Conservation (phyloP, 2,113 vertebrate species). For the Esox niger region DNA sequence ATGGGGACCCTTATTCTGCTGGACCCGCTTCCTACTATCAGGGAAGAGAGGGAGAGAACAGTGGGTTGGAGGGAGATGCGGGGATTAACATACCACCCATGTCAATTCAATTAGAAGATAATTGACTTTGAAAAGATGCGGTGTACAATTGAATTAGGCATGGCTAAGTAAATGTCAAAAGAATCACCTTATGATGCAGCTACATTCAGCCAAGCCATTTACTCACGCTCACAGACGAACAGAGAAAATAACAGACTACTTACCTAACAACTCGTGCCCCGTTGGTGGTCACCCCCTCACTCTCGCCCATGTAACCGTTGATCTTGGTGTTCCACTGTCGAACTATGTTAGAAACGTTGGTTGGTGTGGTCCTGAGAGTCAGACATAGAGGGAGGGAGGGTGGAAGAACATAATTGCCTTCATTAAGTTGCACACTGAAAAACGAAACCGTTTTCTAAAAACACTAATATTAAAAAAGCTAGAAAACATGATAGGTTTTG, state of each 20-base stretch:
- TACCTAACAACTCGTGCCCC: slow-evolving; percentile 58
- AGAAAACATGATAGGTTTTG: too few relatives aligned
- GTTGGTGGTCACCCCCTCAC: slow-evolving; percentile 57
- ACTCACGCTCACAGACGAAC: not conserved
- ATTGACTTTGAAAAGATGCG: not conserved
- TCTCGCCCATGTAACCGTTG: slow-evolving; percentile 80
- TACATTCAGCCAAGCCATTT: not conserved
- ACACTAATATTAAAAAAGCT: too few relatives aligned
- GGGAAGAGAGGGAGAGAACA: not conserved
- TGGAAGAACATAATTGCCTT: too few relatives aligned
- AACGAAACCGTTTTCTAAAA: too few relatives aligned
- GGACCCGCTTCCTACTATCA: not conserved
- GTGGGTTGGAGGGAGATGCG: not conserved
- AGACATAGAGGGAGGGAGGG: too few relatives aligned
- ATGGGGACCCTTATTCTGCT: slow-evolving; percentile 78
- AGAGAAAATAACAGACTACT: not conserved
- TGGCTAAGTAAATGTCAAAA: not conserved
- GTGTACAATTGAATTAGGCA: not conserved
- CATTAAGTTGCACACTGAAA: too few relatives aligned
- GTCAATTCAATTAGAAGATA: too few relatives aligned
- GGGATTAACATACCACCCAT: too few relatives aligned
- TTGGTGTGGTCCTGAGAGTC: not conserved
- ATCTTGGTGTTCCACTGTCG: slow-evolving; percentile 94
- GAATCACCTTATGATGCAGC: not conserved
- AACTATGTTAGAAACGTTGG: slow-evolving; percentile 86